Evolutionary conservation across 2,113 vertebrate genomes (phyloP).

Genomic region (Meriones unguiculatus): DNA sequence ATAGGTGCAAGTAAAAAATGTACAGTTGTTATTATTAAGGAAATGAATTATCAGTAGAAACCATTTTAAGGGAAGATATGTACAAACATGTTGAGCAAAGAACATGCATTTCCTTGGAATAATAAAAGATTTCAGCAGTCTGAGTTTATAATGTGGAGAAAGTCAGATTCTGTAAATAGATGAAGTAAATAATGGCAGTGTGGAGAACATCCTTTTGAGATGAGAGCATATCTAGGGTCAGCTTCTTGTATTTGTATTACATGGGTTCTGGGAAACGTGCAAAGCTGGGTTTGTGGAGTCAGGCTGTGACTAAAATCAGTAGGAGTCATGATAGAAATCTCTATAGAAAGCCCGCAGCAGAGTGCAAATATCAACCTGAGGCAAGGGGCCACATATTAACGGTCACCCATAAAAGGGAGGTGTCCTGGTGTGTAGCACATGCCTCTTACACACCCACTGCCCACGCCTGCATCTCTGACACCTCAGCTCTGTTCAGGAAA

Average conservation of each 20-base stretch:
- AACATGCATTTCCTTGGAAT: neutral
- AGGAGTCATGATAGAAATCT: neutral
- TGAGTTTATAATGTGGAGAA: neutral
- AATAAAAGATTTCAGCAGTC: neutral
- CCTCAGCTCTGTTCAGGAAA: neutral
- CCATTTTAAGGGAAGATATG: neutral
- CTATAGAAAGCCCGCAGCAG: neutral
- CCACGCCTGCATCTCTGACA: neutral
- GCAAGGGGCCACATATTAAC: neutral
- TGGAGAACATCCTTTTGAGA: neutral
- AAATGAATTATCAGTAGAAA: slow-evolving; percentile 6
- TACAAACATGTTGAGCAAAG: neutral
- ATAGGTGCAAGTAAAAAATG: neutral
- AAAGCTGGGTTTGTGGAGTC: neutral
- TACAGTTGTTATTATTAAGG: neutral
- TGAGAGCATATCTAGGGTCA: neutral
- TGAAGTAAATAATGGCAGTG: neutral
- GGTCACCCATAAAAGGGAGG: neutral
- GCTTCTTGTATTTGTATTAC: neutral
- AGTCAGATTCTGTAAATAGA: neutral
- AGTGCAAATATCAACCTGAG: neutral
- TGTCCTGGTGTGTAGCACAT: neutral
- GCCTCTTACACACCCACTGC: neutral
- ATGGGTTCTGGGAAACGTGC: neutral
- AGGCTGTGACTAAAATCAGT: neutral